Percentiles rank a stretch among this genome's conserved stretches.
Evolutionary conservation across 2,888 invertebrate genomes (phyloP).

Genomic region (Polyommatus icarus): DNA sequence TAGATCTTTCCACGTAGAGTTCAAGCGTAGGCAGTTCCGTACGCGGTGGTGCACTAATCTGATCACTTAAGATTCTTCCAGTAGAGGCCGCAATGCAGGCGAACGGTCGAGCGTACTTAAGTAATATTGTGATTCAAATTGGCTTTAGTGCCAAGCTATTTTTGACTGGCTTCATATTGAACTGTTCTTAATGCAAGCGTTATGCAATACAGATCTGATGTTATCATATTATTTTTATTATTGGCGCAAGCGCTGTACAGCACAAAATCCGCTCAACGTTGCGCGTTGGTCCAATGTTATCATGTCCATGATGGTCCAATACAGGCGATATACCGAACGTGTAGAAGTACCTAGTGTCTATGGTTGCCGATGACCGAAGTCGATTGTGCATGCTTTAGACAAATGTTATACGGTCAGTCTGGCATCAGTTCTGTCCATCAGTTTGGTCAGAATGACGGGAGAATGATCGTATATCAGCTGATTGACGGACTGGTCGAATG

Average conservation of each 20-base stretch:
- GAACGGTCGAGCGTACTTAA: conserved; percentile 37
- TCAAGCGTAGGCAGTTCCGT: neutral
- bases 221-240: conserved; percentile 5
- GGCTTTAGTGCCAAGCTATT: conserved; percentile 29
- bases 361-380: too few species aligned
- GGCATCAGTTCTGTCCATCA: too few species aligned
- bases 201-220: neutral
- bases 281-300: too few species aligned
- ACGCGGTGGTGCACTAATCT: conserved; percentile 26
- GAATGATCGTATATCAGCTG: too few species aligned
- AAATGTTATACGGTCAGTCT: too few species aligned
- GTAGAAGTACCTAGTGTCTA: too few species aligned
- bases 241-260: neutral
- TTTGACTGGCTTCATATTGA: conserved; percentile 29
- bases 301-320: too few species aligned
- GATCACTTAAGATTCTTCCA: conserved; percentile 34
- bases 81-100: conserved; percentile 40
- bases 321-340: too few species aligned
- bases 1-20: neutral
- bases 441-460: too few species aligned
- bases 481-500: too few species aligned
- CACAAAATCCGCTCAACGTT: too few species aligned
- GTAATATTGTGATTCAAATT: conserved; percentile 34
- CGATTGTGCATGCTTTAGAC: too few species aligned
- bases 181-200: conserved; percentile 18